phyloP scores from a whole-genome alignment of 2,888 invertebrate genomes.

The Iselma pallidipennis region DNA sequence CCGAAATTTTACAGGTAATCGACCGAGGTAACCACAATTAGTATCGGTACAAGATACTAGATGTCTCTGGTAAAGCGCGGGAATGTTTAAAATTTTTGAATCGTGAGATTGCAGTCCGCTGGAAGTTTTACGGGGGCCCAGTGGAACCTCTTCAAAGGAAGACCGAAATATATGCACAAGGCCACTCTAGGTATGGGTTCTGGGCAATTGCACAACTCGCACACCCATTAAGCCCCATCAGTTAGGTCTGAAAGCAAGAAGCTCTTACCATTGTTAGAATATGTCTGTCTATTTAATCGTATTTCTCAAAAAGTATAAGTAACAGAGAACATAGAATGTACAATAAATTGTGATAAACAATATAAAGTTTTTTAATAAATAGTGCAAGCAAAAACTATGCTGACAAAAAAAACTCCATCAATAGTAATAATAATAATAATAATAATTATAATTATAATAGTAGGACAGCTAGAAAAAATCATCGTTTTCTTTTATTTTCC shows the following conservation, averaged over 20 bases:
- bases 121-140: no score
- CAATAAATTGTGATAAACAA: slow-evolving; percentile 2
- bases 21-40: no score
- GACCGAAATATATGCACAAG: no score
- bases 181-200: no score
- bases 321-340: slow-evolving; percentile 3
- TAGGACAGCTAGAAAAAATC: background rate
- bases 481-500: background rate
- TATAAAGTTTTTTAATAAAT: background rate
- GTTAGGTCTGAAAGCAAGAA: no score
- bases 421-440: background rate
- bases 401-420: slow-evolving; percentile 1
- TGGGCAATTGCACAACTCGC: no score
- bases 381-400: slow-evolving; percentile 1
- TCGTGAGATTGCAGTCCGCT: no score
- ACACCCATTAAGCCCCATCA: no score
- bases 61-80: background rate
- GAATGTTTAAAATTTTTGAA: no score
- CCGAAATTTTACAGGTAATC: background rate
- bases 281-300: background rate
- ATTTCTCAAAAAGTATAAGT: background rate
- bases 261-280: background rate
- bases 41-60: no score
- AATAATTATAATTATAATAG: background rate
- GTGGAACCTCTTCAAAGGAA: no score